These are phyloP conservation scores for Rhagoletis zephyria DNA, from an alignment of 1,140 invertebrate species.

Conservation along the genomic window DNA sequence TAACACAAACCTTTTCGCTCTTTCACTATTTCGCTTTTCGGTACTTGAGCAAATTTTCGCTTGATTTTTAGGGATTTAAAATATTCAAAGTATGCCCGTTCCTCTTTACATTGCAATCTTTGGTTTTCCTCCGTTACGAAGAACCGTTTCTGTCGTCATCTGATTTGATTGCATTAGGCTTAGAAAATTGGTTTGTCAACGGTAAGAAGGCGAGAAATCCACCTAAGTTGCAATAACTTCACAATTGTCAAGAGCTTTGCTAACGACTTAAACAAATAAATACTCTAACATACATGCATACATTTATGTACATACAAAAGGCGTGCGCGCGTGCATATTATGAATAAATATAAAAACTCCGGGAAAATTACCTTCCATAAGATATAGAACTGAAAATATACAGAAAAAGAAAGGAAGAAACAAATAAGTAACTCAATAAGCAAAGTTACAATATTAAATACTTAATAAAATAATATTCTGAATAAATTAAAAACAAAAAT, in stretches of 20 bases:
- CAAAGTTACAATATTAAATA: not conserved
- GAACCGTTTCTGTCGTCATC: not conserved
- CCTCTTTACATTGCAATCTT: not conserved
- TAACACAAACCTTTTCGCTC: not conserved
- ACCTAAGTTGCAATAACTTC: slow-evolving; percentile 27
- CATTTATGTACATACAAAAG: not conserved
- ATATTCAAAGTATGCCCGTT: not conserved
- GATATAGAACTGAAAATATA: slow-evolving; percentile 47
- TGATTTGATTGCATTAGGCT: slow-evolving; percentile 31
- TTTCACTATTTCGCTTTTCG: not conserved
- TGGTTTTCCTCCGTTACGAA: slow-evolving; percentile 1
- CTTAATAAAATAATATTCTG: not conserved
- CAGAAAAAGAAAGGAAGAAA: not conserved
- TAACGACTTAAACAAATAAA: not conserved
- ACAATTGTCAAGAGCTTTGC: slow-evolving; percentile 25
- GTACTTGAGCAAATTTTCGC: not conserved
- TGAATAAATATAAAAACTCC: not conserved
- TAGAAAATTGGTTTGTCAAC: slow-evolving; percentile 35
- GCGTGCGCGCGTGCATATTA: no score
- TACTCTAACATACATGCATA: not conserved
- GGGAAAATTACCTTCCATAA: slow-evolving; percentile 27
- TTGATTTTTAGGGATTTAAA: slow-evolving; percentile 27
- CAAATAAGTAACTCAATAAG: slow-evolving; percentile 21
- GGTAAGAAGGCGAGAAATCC: not conserved
- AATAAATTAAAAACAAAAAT: not conserved